Evolutionary conservation across 2,888 invertebrate genomes (phyloP).

Genomic region (Luperina nickerlii): DNA sequence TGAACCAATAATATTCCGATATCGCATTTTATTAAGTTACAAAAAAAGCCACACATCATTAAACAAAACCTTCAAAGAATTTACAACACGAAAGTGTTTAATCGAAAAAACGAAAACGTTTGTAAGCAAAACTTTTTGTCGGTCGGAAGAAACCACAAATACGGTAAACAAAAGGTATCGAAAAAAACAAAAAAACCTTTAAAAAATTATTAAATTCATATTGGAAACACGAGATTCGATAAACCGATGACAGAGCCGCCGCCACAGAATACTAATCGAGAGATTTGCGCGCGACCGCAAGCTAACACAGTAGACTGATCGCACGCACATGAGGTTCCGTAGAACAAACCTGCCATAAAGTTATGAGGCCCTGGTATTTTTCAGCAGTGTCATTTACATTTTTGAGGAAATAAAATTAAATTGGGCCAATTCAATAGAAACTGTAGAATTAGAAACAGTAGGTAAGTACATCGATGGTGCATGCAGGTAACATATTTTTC

Average conservation of each 20-base stretch:
- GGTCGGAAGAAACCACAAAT: slow-evolving; percentile 70
- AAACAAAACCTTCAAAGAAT: slow-evolving; percentile 1
- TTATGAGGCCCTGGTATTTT: slow-evolving; percentile 48
- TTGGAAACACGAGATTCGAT: slow-evolving; percentile 77
- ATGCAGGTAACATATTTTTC: not conserved
- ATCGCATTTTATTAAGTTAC: not conserved
- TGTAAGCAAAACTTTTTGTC: slow-evolving; percentile 53
- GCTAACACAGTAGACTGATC: slow-evolving; percentile 69
- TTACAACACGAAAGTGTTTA: slow-evolving; percentile 13
- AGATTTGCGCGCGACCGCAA: slow-evolving; percentile 82
- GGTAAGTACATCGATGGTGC: not conserved
- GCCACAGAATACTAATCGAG: slow-evolving; percentile 84
- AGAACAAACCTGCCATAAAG: slow-evolving; percentile 57
- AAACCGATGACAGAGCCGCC: slow-evolving; percentile 79
- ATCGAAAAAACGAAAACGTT: slow-evolving; percentile 39
- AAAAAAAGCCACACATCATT: not conserved
- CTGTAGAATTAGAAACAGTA: not conserved
- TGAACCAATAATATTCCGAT: not conserved
- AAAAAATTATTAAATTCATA: slow-evolving; percentile 75
- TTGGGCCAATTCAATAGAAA: not conserved
- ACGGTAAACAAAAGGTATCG: slow-evolving; percentile 72
- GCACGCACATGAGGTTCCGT: slow-evolving; percentile 59
- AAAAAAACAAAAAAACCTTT: too few relatives aligned
- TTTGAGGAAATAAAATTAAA: not conserved
- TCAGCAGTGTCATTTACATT: slow-evolving; percentile 4